Evolutionary conservation across 2,113 vertebrate genomes (phyloP).

Genomic region (Canis aureus): DNA sequence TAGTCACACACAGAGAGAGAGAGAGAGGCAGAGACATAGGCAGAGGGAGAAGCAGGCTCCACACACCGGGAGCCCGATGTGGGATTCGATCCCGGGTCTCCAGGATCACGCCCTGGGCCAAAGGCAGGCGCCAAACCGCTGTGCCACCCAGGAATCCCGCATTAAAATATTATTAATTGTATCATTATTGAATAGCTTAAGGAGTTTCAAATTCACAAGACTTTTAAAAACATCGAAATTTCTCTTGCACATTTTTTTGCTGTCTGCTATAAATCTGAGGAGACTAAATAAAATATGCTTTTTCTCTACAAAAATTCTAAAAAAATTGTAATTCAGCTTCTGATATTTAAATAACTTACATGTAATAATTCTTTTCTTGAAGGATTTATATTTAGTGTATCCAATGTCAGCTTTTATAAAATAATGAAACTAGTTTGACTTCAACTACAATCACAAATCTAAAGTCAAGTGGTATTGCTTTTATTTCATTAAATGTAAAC

Average conservation of each 20-base stretch:
- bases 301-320: constrained; percentile 62
- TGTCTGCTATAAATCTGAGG: constrained; percentile 62
- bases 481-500: constrained; percentile 3
- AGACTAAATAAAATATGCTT: constrained; percentile 77
- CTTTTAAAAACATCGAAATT: constrained; percentile 72
- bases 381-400: constrained; percentile 19
- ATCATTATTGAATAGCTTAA: not conserved
- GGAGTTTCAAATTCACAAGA: constrained; percentile 54
- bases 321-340: constrained; percentile 57
- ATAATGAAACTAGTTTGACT: not conserved
- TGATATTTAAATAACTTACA: constrained; percentile 73
- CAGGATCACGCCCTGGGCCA: too few species aligned
- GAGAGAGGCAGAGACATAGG: too few species aligned
- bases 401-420: constrained; percentile 21
- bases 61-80: too few species aligned
- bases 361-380: constrained; percentile 61
- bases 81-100: too few species aligned
- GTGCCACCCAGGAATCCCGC: too few species aligned
- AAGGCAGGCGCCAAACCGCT: too few species aligned
- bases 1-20: too few species aligned
- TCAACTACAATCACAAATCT: not conserved
- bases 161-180: constrained; percentile 64
- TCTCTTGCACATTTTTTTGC: not conserved
- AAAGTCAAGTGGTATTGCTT: not conserved
- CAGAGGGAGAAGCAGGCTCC: too few species aligned